Percentiles rank a stretch among this genome's conserved stretches.
These are phyloP conservation scores for Myotis davidii DNA, from an alignment of 2,113 vertebrate genomes.

Conservation along the genomic window DNA sequence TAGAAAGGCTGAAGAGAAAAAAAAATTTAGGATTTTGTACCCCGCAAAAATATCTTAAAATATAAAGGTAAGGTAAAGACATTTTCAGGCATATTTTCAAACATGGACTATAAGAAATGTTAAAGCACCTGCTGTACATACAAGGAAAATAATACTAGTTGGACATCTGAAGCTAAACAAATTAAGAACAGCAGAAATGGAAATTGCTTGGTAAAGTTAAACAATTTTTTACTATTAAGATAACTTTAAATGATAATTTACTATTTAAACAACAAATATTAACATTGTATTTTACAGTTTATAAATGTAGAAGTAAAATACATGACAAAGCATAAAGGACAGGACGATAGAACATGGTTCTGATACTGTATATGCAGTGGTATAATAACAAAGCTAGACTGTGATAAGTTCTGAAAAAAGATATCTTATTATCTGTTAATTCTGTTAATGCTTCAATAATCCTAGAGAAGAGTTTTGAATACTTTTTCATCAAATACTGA, in stretches of 20 bases:
- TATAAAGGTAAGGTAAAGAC: not conserved
- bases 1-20: not conserved
- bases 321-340: not conserved
- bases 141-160: not conserved
- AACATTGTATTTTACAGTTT: not conserved
- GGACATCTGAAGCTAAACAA: not conserved
- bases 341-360: not conserved
- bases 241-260: not conserved
- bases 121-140: not conserved
- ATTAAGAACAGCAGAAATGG: not conserved
- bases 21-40: not conserved
- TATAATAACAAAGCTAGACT: not conserved
- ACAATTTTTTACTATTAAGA: not conserved
- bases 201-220: not conserved
- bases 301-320: not conserved
- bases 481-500: constrained; percentile 18
- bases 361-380: not conserved
- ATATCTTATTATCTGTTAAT: not conserved
- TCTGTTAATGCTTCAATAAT: not conserved
- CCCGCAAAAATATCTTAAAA: not conserved
- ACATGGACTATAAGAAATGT: not conserved
- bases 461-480: not conserved
- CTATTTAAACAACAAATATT: not conserved
- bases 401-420: not conserved
- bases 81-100: not conserved